phyloP scores from a whole-genome alignment of 23 tunicate genomes.

The Corella eumyota region DNA sequence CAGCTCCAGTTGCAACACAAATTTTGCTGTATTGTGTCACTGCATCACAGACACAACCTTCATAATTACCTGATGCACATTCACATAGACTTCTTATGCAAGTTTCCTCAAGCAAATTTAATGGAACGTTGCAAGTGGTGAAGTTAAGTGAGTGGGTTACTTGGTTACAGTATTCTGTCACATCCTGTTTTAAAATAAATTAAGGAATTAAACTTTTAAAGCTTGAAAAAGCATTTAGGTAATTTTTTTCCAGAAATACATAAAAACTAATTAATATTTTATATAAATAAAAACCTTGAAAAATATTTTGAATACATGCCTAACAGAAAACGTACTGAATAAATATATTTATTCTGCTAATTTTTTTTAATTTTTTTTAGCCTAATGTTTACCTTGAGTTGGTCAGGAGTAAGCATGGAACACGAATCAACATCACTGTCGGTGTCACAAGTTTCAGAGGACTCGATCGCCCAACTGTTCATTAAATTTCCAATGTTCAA shows the following conservation, averaged over 20 bases:
- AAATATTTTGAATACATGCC: no score
- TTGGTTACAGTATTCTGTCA: conserved; percentile 15
- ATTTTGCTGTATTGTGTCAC: conserved; percentile 56
- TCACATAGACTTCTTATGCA: conserved; percentile 57
- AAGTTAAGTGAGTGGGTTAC: conserved; percentile 4
- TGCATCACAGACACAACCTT: conserved; percentile 61
- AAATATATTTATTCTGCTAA: no score
- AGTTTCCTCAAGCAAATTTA: conserved; percentile 20
- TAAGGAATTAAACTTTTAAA: not conserved
- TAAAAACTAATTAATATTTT: not conserved
- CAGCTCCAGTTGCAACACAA: conserved; percentile 81
- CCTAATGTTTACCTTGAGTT: no score
- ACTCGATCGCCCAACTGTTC: conserved; percentile 58
- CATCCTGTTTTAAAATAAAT: conserved; percentile 22
- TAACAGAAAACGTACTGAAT: no score
- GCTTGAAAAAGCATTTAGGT: not conserved
- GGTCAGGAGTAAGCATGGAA: conserved; percentile 28
- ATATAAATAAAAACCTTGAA: no score
- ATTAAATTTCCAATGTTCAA: conserved; percentile 27
- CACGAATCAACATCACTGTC: conserved; percentile 35
- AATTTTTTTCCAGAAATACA: not conserved
- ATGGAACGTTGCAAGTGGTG: conserved; percentile 12
- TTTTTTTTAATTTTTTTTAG: no score
- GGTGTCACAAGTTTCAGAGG: conserved; percentile 16
- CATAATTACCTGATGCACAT: conserved; percentile 54